Conservation (phyloP, 2,797 vertebrate genomes). For the Bovichtus diacanthus region DNA sequence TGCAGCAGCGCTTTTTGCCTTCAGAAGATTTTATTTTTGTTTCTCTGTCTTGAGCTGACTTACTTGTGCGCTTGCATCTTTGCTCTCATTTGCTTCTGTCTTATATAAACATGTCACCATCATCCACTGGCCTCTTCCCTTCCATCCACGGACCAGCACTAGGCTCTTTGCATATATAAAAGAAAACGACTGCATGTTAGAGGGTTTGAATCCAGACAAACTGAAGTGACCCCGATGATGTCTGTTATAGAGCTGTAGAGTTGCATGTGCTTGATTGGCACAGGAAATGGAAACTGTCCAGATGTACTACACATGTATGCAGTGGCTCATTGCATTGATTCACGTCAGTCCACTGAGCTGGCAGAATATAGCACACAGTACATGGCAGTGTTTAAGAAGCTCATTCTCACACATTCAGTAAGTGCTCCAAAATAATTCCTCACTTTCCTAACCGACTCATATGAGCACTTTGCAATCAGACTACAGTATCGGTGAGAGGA, state of each 20-base stretch:
- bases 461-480: too few relatives aligned
- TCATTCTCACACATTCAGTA: too few relatives aligned
- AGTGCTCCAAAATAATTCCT: too few relatives aligned
- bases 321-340: background rate
- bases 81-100: slow-evolving; percentile 3
- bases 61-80: slow-evolving; percentile 22
- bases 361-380: too few relatives aligned
- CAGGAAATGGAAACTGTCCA: background rate
- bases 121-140: background rate
- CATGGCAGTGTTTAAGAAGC: too few relatives aligned
- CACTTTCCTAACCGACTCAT: too few relatives aligned
- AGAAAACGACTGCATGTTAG: background rate
- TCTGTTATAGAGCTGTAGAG: background rate
- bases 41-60: slow-evolving; percentile 28
- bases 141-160: background rate
- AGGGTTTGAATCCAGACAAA: background rate
- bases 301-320: background rate
- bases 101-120: slow-evolving; percentile 30
- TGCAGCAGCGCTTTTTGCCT: slow-evolving; percentile 15
- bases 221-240: background rate
- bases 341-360: background rate
- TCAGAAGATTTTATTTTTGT: slow-evolving; percentile 48
- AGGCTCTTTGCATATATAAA: background rate
- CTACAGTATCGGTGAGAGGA: too few relatives aligned
- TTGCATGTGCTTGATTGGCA: background rate